phyloP scores from a whole-genome alignment of 2,113 vertebrate species.

The Corythornis madagascariensis region DNA sequence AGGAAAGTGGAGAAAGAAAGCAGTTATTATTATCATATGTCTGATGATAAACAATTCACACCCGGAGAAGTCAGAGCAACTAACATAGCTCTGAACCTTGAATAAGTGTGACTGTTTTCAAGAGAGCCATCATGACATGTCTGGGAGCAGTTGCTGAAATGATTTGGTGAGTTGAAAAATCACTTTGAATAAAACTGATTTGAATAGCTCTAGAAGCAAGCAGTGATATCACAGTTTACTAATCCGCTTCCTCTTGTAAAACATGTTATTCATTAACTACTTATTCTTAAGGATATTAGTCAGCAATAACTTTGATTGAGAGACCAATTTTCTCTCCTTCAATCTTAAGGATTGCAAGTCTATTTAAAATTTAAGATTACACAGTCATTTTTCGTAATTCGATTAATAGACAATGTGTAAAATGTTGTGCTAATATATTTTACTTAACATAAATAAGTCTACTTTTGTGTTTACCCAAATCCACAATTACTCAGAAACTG shows the following conservation, averaged over 20 bases:
- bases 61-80: background rate
- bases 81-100: background rate
- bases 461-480: background rate
- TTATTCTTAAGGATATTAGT: constrained; percentile 33
- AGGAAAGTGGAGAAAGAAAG: background rate
- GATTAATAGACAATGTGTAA: background rate
- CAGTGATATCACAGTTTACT: background rate
- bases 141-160: background rate
- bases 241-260: constrained; percentile 41
- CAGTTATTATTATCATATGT: background rate
- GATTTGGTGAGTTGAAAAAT: constrained; percentile 19
- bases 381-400: background rate
- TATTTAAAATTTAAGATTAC: constrained; percentile 33
- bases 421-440: background rate
- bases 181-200: constrained; percentile 31
- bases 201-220: constrained; percentile 23
- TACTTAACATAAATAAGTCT: background rate
- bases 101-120: background rate
- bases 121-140: background rate
- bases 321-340: constrained; percentile 26
- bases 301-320: constrained; percentile 27
- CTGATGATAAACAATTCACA: background rate
- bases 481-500: background rate
- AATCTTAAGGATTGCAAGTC: background rate
- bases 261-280: constrained; percentile 46